Evolutionary conservation across 1,140 invertebrate genomes (phyloP).

Genomic region (Trissolcus basalis): DNA sequence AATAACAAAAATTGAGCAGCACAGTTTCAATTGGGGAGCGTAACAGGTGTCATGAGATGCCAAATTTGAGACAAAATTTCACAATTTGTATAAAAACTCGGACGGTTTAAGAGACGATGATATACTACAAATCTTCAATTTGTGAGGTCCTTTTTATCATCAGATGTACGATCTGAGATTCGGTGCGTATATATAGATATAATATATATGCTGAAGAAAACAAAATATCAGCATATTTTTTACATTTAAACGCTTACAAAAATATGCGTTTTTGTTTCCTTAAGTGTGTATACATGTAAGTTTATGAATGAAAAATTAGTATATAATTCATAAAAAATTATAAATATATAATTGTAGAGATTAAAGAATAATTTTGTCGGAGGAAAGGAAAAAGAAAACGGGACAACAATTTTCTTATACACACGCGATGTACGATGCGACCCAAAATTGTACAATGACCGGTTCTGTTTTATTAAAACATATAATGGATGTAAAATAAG

Average conservation of each 20-base stretch:
- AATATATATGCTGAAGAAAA: no score
- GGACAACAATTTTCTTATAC: conserved; percentile 24
- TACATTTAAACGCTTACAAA: no score
- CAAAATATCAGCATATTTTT: no score
- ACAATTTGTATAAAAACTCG: conserved; percentile 8
- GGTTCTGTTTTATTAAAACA: conserved; percentile 71
- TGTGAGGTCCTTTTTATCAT: neutral
- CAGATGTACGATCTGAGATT: conserved; percentile 24
- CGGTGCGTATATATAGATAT: conserved; percentile 38
- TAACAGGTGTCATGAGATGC: conserved; percentile 46
- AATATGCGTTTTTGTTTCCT: no score
- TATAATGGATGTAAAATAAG: conserved; percentile 73
- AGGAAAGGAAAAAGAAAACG: conserved; percentile 14
- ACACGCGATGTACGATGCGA: conserved; percentile 12
- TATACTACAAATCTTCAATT: neutral
- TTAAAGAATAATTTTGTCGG: conserved; percentile 28
- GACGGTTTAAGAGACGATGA: neutral
- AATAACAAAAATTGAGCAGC: conserved; percentile 14
- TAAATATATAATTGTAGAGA: conserved; percentile 33
- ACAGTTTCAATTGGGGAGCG: conserved; percentile 19
- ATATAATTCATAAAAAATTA: conserved; percentile 23
- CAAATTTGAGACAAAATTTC: conserved; percentile 38
- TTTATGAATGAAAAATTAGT: conserved; percentile 7
- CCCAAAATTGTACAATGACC: conserved; percentile 66
- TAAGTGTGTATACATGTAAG: no score